Evolutionary conservation across 2,797 vertebrate genomes (phyloP).

Genomic region (Rhyacichthys aspro): DNA sequence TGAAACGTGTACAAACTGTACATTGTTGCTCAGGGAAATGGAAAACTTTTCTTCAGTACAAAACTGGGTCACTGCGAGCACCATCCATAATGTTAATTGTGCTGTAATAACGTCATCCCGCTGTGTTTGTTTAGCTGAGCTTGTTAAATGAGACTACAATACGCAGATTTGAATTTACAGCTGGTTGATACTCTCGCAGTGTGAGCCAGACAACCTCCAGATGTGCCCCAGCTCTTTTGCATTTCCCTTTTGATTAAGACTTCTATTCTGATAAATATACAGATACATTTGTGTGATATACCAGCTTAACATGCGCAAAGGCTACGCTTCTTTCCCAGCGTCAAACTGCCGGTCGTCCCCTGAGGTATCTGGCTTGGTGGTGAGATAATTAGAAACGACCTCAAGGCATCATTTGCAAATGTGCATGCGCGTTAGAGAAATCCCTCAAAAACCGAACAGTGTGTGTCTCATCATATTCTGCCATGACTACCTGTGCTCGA

Average conservation of each 20-base stretch:
- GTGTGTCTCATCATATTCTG: slow-evolving; percentile 20
- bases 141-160: slow-evolving; percentile 18
- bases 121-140: slow-evolving; percentile 17
- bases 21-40: slow-evolving; percentile 4
- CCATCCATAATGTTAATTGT: slow-evolving; percentile 14
- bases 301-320: slow-evolving; percentile 9
- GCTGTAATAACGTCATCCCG: slow-evolving; percentile 8
- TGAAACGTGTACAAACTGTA: not conserved
- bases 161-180: slow-evolving; percentile 5
- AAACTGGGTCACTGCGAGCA: slow-evolving; percentile 1
- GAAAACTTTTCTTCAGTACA: slow-evolving; percentile 8
- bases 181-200: not conserved
- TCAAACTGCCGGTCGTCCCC: slow-evolving; percentile 5
- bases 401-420: slow-evolving; percentile 22
- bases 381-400: slow-evolving; percentile 32
- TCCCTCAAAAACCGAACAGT: slow-evolving; percentile 15
- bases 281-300: not conserved
- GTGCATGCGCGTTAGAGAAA: slow-evolving; percentile 14
- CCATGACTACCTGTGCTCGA: slow-evolving; percentile 19
- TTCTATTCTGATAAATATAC: slow-evolving; percentile 1
- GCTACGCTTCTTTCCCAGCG: not conserved
- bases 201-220: slow-evolving; percentile 8
- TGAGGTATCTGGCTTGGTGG: slow-evolving; percentile 15
- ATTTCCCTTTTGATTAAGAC: slow-evolving; percentile 20
- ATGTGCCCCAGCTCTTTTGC: slow-evolving; percentile 6